A percentile compares a stretch with the other conserved stretches of the same genome.
These are phyloP conservation scores for Eurytoma adleriae DNA, from an alignment of 2,888 invertebrate genomes.

Conservation along the genomic window DNA sequence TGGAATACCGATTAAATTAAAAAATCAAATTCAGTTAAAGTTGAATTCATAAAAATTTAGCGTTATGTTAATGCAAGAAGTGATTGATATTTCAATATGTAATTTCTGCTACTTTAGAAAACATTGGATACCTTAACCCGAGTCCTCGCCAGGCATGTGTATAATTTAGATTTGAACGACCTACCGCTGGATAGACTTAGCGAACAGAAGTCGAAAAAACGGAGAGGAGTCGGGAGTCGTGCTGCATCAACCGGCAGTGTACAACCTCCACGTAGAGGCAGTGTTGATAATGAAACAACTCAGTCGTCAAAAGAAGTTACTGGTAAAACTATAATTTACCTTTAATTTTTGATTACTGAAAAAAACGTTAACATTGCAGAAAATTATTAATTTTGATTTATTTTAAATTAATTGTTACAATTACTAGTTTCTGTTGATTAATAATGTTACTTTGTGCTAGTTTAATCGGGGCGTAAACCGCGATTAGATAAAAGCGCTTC, in stretches of 20 bases:
- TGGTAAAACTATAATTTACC: slow-evolving; percentile 62
- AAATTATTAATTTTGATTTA: no score
- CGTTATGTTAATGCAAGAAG: background rate
- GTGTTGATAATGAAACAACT: slow-evolving; percentile 70
- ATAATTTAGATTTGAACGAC: slow-evolving; percentile 94
- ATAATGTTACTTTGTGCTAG: no score
- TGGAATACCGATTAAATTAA: background rate
- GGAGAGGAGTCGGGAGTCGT: slow-evolving; percentile 76
- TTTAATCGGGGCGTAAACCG: background rate
- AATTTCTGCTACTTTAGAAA: slow-evolving; percentile 79
- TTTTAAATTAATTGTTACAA: no score
- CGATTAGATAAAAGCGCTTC: slow-evolving; percentile 31
- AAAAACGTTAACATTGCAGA: background rate
- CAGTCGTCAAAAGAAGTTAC: slow-evolving; percentile 70
- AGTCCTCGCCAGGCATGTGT: slow-evolving; percentile 96
- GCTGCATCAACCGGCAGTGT: slow-evolving; percentile 73
- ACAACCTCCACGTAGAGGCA: slow-evolving; percentile 72
- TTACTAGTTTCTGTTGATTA: no score
- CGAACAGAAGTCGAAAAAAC: slow-evolving; percentile 86
- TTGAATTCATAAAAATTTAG: background rate
- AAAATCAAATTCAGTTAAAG: background rate
- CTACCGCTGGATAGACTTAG: slow-evolving; percentile 87
- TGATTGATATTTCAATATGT: no score
- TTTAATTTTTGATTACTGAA: background rate
- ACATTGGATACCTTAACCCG: slow-evolving; percentile 98